These are phyloP conservation scores for Diplolepis rosae DNA, from an alignment of 2,888 invertebrate genomes.

Conservation along the genomic window DNA sequence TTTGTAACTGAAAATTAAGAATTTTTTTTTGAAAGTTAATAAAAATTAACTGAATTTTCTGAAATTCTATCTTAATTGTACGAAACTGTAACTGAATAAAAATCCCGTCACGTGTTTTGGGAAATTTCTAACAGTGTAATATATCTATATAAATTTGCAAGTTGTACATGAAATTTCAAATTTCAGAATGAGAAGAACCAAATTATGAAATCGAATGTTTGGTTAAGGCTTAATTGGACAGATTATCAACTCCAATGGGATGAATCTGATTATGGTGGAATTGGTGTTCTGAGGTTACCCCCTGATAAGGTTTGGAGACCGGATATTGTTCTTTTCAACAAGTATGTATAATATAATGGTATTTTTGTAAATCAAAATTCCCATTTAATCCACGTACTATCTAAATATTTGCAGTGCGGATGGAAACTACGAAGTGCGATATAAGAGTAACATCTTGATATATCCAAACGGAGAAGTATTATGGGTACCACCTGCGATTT, in stretches of 20 bases:
- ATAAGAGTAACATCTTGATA: slow-evolving; percentile 98
- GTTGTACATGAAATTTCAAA: too few relatives aligned
- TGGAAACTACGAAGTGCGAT: slow-evolving; percentile 99
- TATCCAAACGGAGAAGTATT: slow-evolving; percentile 97
- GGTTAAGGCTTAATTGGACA: slow-evolving; percentile 97
- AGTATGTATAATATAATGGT: too few relatives aligned
- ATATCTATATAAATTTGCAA: too few relatives aligned
- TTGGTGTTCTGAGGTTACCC: slow-evolving; percentile 92
- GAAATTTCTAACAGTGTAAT: too few relatives aligned
- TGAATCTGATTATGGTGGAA: slow-evolving; percentile 96
- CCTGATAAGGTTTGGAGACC: slow-evolving; percentile 99
- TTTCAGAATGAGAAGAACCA: slow-evolving; percentile 98
- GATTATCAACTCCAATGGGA: slow-evolving; percentile 99
- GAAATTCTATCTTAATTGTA: too few relatives aligned
- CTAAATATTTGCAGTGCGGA: slow-evolving; percentile 88
- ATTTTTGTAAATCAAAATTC: too few relatives aligned
- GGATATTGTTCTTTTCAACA: slow-evolving; percentile 98
- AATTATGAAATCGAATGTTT: slow-evolving; percentile 99
- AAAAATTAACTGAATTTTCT: too few relatives aligned
- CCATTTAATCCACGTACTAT: too few relatives aligned
- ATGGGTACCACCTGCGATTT: slow-evolving; percentile 99
- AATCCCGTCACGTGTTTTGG: too few relatives aligned
- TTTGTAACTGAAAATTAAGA: too few relatives aligned
- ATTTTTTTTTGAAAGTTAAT: too few relatives aligned
- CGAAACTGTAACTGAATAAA: too few relatives aligned